phyloP scores from a whole-genome alignment of 2,888 invertebrate genomes.

The Phaonia tiefii region DNA sequence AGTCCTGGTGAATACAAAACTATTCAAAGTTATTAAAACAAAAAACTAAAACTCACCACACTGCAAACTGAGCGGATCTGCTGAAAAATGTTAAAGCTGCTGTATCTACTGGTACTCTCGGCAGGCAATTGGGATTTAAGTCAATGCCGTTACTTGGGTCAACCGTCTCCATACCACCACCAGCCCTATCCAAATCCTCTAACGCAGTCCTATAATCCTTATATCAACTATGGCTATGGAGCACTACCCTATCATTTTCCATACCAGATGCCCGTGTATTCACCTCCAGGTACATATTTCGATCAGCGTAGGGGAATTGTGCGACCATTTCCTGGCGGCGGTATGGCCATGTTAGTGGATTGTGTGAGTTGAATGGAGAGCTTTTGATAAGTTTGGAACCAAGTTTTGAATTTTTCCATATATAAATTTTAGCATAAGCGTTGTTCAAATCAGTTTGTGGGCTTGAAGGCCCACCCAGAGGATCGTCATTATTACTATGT shows the following conservation, averaged over 20 bases:
- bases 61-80: constrained; percentile 7
- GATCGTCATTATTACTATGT: constrained; percentile 80
- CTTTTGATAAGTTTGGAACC: not conserved
- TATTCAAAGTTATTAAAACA: constrained; percentile 5
- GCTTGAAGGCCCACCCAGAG: constrained; percentile 78
- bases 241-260: not conserved
- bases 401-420: not conserved
- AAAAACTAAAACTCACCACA: constrained; percentile 22
- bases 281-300: constrained; percentile 73
- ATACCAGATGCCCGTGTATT: constrained; percentile 42
- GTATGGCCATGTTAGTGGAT: constrained; percentile 76
- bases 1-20: too few relatives aligned
- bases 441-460: constrained; percentile 77
- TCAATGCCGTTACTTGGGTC: constrained; percentile 41
- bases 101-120: not conserved
- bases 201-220: constrained; percentile 25
- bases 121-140: constrained; percentile 7
- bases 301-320: constrained; percentile 75
- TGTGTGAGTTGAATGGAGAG: constrained; percentile 72
- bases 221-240: constrained; percentile 43
- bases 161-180: not conserved
- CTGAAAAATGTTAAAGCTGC: constrained; percentile 38
- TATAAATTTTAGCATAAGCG: constrained; percentile 76
- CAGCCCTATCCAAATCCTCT: too few relatives aligned
- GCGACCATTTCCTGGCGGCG: constrained; percentile 79